These are phyloP conservation scores for Eupithecia vulgata DNA, from an alignment of 2,888 invertebrate species.

Conservation along the genomic window DNA sequence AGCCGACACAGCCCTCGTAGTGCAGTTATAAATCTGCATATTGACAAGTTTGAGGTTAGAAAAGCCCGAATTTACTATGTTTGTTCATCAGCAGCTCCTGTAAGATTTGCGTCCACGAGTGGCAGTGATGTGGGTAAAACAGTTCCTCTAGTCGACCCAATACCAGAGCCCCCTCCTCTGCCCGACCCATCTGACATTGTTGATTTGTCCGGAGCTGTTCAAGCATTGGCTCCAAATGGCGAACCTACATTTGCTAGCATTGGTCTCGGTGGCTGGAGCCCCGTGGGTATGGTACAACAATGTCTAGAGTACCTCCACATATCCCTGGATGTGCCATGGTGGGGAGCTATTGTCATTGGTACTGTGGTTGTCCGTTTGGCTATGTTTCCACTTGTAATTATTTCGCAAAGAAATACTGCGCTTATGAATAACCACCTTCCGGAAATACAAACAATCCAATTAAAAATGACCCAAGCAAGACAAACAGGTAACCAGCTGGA, in stretches of 20 bases:
- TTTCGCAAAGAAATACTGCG: constrained; percentile 91
- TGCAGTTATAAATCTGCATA: constrained; percentile 69
- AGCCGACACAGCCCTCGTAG: constrained; percentile 72
- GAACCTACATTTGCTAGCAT: constrained; percentile 92
- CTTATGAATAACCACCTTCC: constrained; percentile 94
- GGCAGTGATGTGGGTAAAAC: constrained; percentile 61
- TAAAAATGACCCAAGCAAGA: constrained; percentile 94
- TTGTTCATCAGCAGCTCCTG: constrained; percentile 69
- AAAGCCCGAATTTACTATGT: constrained; percentile 74
- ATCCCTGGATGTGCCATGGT: constrained; percentile 95
- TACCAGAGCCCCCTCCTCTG: constrained; percentile 78
- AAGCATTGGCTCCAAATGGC: constrained; percentile 80
- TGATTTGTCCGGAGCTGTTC: constrained; percentile 68
- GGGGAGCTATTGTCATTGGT: constrained; percentile 92
- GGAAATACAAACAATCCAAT: constrained; percentile 91
- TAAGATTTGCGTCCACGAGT: constrained; percentile 70
- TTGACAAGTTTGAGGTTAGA: constrained; percentile 77
- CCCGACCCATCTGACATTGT: constrained; percentile 65
- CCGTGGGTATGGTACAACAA: constrained; percentile 92
- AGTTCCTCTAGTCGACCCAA: constrained; percentile 61
- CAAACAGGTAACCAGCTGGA: constrained; percentile 92
- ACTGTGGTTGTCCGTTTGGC: constrained; percentile 89
- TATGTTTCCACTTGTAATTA: constrained; percentile 94
- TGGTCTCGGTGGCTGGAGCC: constrained; percentile 93
- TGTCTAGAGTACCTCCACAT: constrained; percentile 93